Base-by-base conservation (phyloP, 2,113 vertebrate genomes). In the Melozone crissalis region DNA sequence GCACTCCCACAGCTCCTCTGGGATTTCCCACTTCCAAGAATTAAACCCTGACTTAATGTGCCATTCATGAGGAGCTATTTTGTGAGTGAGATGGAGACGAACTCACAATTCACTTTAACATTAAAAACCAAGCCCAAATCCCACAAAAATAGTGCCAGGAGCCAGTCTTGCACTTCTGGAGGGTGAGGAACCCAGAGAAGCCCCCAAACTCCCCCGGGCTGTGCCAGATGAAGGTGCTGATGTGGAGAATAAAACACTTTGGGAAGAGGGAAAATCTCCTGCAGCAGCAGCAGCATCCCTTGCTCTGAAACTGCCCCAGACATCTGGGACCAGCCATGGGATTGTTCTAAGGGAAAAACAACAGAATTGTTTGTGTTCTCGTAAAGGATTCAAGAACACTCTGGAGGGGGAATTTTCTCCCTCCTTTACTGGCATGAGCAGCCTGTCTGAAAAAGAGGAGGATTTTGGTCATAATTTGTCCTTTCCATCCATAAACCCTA, bases 221-320 rank as follows among this genome's bases (percentile, higher is more conserved):
- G 41, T 13, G 41, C 51, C 39, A 7, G 19, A 0, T n/a, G 6
- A 1, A 44, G 66, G 52, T 9, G 15, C 47, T 52, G 6, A 0
- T 0, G 3, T 16, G 3, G 15, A 16, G 31, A 58, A 5, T 4
- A 13, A 49, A 13, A 8, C 35, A 35, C 4, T 11, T 4, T 0
- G 66, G n/a, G 26, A 46, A 51, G 46, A 59, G 24, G 66, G 8
- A 31, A 37, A 15, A 2, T 5, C 75, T 58, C 52, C 11, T 2
- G n/a, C 77, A 78, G 81, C 15, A 17, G 37, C 47, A 39, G 39
- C 39, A 26, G 23, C 49, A 49, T 59, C 16, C 46, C 24, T 16
- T 27, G 72, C 27, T 31, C 39, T 15, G 6, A 44, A 49, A 35
- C 41, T 84, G 78, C 62, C 69, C 30, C 62, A 57, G 43, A 55